Percentiles rank a stretch among this genome's conserved stretches.
These are phyloP conservation scores for Seira sanloemensis DNA, from an alignment of 2,888 invertebrate species.

Conservation along the genomic window DNA sequence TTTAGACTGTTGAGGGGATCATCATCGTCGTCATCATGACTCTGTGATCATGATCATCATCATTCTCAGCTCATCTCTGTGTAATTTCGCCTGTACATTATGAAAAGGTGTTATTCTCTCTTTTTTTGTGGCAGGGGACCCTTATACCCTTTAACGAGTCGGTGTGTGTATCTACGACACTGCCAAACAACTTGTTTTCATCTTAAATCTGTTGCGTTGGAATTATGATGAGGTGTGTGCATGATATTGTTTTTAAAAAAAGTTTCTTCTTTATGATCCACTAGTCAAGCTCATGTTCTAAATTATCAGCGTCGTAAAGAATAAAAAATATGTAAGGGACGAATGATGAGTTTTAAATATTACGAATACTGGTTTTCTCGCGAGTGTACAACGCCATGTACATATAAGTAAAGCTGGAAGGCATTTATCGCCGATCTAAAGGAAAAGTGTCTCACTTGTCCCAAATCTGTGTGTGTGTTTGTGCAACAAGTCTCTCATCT, in stretches of 20 bases:
- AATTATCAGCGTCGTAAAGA: conserved; percentile 31
- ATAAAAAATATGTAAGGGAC: background rate
- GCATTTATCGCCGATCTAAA: conserved; percentile 19
- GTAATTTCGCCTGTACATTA: no score
- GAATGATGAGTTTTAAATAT: background rate
- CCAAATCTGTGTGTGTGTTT: conserved; percentile 34
- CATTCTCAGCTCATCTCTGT: background rate
- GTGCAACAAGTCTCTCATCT: conserved; percentile 17
- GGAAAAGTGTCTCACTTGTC: conserved; percentile 60
- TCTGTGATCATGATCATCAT: background rate
- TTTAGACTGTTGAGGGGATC: no score
- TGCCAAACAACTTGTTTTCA: conserved; percentile 45
- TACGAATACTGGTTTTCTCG: conserved; percentile 36
- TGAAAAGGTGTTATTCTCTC: no score
- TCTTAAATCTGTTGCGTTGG: background rate
- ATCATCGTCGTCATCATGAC: background rate
- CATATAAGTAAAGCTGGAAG: conserved; percentile 47
- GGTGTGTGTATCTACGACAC: background rate
- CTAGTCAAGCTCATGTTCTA: conserved; percentile 59
- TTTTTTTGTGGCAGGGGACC: background rate
- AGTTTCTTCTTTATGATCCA: conserved; percentile 29
- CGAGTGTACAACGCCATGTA: background rate
- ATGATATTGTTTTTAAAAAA: conserved; percentile 12
- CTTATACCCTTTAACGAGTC: background rate
- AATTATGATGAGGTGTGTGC: background rate